Percentiles rank a stretch among this genome's conserved stretches.
Evolutionary conservation across 1,140 invertebrate genomes (phyloP).

Genomic region (Pinna nobilis): DNA sequence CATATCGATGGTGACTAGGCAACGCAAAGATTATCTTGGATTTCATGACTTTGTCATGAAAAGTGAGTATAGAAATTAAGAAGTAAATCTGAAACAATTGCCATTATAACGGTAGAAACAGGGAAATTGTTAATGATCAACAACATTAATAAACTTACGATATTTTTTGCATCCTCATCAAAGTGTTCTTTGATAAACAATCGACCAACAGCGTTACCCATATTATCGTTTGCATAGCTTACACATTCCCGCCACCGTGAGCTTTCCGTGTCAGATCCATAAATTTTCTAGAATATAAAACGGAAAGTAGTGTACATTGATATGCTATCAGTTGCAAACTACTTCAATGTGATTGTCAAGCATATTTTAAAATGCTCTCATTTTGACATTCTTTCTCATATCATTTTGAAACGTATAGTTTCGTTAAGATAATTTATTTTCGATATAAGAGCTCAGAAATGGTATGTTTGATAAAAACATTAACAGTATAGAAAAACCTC

Average conservation of each 20-base stretch:
- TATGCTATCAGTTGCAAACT: background rate
- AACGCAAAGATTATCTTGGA: no score
- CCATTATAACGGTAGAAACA: background rate
- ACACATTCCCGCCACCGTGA: slow-evolving; percentile 90
- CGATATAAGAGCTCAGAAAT: no score
- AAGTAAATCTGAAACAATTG: background rate
- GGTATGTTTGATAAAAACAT: no score
- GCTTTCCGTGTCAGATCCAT: slow-evolving; percentile 84
- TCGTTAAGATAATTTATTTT: no score
- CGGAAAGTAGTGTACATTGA: slow-evolving; percentile 40
- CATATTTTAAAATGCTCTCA: no score
- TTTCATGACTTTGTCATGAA: no score
- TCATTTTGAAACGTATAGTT: no score
- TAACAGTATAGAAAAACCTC: no score
- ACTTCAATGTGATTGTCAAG: no score
- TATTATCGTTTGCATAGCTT: slow-evolving; percentile 86
- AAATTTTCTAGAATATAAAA: slow-evolving; percentile 76
- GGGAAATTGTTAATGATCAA: background rate
- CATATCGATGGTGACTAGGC: no score
- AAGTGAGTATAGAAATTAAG: no score
- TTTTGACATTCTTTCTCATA: no score
- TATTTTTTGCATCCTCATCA: slow-evolving; percentile 86
- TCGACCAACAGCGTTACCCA: slow-evolving; percentile 89
- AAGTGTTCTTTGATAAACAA: slow-evolving; percentile 92
- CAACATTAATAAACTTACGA: slow-evolving; percentile 76